These are phyloP conservation scores for Eristalis tenax DNA, from an alignment of 2,888 invertebrate genomes.

Conservation along the genomic window DNA sequence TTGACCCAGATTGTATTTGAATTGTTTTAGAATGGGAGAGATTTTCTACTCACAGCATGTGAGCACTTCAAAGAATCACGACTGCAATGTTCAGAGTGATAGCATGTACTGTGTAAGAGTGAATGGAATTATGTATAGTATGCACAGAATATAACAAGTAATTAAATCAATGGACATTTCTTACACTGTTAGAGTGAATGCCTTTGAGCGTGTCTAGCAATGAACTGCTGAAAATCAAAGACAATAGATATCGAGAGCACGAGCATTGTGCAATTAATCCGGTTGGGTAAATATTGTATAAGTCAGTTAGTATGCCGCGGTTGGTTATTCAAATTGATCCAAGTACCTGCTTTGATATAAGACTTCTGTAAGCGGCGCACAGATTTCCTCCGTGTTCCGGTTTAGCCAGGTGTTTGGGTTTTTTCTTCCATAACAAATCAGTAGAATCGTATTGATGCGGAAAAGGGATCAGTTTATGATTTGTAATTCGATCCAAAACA, in stretches of 20 bases:
- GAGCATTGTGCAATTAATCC: slow-evolving; percentile 65
- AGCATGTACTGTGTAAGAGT: background rate
- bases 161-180: slow-evolving; percentile 58
- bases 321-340: slow-evolving; percentile 63
- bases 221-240: slow-evolving; percentile 8
- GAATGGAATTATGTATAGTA: background rate
- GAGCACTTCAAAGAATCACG: slow-evolving; percentile 52
- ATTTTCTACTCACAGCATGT: slow-evolving; percentile 54
- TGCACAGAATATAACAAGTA: slow-evolving; percentile 50
- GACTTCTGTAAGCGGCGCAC: slow-evolving; percentile 19
- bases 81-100: slow-evolving; percentile 45
- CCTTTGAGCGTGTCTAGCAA: slow-evolving; percentile 16
- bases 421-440: slow-evolving; percentile 34
- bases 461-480: slow-evolving; percentile 52
- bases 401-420: slow-evolving; percentile 61
- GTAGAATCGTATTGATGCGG: slow-evolving; percentile 46
- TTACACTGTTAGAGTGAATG: slow-evolving; percentile 47
- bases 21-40: slow-evolving; percentile 59
- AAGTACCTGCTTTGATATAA: slow-evolving; percentile 41
- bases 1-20: slow-evolving; percentile 55
- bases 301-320: slow-evolving; percentile 56
- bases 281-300: slow-evolving; percentile 56
- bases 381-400: slow-evolving; percentile 60
- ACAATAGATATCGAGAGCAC: slow-evolving; percentile 52
- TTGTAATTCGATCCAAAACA: slow-evolving; percentile 39